Conservation (phyloP, 2,113 vertebrate species). For the Gavia stellata region DNA sequence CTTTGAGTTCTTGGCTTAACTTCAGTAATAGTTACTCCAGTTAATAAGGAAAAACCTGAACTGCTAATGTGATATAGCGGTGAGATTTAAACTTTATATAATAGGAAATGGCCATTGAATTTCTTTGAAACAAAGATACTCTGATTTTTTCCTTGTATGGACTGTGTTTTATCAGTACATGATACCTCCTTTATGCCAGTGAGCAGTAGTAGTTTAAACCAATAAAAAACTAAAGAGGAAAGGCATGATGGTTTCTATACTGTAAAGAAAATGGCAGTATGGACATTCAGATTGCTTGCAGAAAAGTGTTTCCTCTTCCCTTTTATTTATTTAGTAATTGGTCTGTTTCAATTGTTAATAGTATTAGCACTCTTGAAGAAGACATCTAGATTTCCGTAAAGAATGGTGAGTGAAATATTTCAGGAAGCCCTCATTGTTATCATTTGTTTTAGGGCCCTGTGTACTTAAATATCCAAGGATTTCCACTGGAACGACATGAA, state of each 20-base stretch:
- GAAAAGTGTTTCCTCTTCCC: background rate
- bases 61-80: background rate
- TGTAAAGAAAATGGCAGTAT: background rate
- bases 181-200: background rate
- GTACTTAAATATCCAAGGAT: conserved; percentile 84
- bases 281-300: background rate
- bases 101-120: background rate
- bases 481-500: conserved; percentile 83
- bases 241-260: background rate
- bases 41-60: background rate
- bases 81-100: background rate
- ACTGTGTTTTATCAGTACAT: background rate
- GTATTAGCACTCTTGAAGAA: background rate
- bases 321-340: background rate
- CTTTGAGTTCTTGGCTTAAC: background rate
- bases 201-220: background rate
- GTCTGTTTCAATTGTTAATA: background rate
- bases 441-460: conserved; percentile 81
- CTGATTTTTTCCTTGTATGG: background rate
- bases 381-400: background rate
- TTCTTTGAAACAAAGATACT: background rate
- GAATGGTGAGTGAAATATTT: background rate
- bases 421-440: background rate
- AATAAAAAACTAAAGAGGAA: background rate
- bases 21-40: background rate